Evolutionary conservation across 1,140 invertebrate species (phyloP), one percentile per base, ranked within the genome.

Genomic region (Zaprionus ornatus): DNA sequence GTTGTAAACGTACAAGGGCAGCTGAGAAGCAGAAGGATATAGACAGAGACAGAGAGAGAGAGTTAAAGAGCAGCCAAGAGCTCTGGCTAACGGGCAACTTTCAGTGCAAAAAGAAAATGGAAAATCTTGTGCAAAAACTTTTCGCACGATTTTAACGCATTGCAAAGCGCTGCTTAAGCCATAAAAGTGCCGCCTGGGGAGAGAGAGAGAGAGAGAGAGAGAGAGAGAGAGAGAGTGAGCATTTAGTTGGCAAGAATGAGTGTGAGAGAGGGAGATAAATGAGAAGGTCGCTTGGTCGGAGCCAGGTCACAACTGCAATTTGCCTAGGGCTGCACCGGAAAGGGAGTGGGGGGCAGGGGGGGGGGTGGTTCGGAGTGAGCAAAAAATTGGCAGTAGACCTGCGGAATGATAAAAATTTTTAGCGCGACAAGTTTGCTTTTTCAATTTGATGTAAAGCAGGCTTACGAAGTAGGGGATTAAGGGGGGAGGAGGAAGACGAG

Each of bases 61-160:
- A 69, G 27, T 12, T 45, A 55, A 42, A 59, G 48, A 56, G 59
- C 56, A 25, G 61, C 29, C 29, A 29, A 29, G 77, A 25, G 19
- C 37, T n/a, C 9, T 29, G 48, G 45, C 27, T 60, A 66, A 68
- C 68, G 63, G 55, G 65, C 64, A 88, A 79, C 57, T 76, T 74
- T 45, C 60, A 64, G 66, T 21, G 69, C 60, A 71, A 59, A 69
- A 65, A 63, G 66, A 71, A 55, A 64, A 50, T 60, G 35, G 42
- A 55, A 78, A 85, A 79, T 83, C 79, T 80, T 73, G 61, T 17
- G 63, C 66, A 59, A 54, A 64, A 75, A 75, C 29, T 63, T 80
- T 80, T 80, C 69, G 68, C 77, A 68, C 82, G 69, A 84, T 80
- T 80, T 84, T 84, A 85, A 81, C 74, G 69, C 78, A 80, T 84